Base-by-base conservation (phyloP, 2,113 vertebrate genomes). In the Meles meles region DNA sequence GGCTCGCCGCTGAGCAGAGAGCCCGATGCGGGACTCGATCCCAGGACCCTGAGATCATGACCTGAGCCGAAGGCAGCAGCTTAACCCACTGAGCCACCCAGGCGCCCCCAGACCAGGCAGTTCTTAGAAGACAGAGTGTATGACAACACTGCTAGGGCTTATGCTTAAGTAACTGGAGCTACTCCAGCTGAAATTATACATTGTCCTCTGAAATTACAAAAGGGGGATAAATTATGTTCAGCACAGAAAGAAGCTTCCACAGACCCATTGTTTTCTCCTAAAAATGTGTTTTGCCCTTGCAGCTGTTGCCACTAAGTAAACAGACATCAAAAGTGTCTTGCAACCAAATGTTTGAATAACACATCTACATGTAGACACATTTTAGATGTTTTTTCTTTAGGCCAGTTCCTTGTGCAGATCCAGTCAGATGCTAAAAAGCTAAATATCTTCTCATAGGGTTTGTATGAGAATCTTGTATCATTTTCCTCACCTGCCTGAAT, bases 331-430 rank as follows among this genome's bases (percentile, higher is more conserved):
- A 95, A 77, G 17, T 49, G 5, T 47, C 79, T 96, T 83, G 76
- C 79, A 93, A 92, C 39, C 18, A 57, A 95, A 84, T 72, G 65
- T 94, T 88, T 95, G 71, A 90, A 95, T 79, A 47, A 44, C n/a
- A 90, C 1, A 17, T 76, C 59, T 79, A 14, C 39, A 25, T 74
- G 42, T 3, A 94, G 72, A 97, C 88, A 84, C 25, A 72, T 82
- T 63, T 89, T 93, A 98, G 88, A 88, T 82, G 82, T 88, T 94
- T 85, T 55, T 42, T 94, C 77, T 77, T 37, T 47, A 52, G 20
- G 17, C 15, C 21, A 61, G 31, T 65, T 27, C 88, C 14, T 80
- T 85, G 67, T 21, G 11, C 10, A 82, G 21, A 87, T 74, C 10
- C 71, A 61, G 21, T 27, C 79, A 85, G 71, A 44, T 18, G 31